phyloP scores from a whole-genome alignment of 2,888 invertebrate genomes.

The Calephelis perditalis region DNA sequence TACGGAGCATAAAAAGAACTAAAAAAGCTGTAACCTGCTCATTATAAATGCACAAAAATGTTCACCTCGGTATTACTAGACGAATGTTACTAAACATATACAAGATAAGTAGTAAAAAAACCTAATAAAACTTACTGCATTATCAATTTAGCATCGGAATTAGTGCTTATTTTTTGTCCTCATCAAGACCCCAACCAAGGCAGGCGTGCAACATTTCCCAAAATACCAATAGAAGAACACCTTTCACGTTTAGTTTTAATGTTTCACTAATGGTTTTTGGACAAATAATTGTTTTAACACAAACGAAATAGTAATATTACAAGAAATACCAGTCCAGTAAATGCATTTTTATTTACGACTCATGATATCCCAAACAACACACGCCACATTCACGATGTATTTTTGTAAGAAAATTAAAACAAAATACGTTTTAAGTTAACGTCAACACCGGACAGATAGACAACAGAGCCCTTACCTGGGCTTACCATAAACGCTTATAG shows the following conservation, averaged over 20 bases:
- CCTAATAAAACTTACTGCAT: constrained; percentile 64
- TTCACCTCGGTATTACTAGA: constrained; percentile 23
- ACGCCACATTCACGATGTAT: constrained; percentile 78
- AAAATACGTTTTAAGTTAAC: too few species aligned
- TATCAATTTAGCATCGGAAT: constrained; percentile 70
- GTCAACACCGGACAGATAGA: too few species aligned
- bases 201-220: constrained; percentile 75
- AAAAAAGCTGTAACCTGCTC: constrained; percentile 50
- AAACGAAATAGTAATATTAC: constrained; percentile 47
- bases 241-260: constrained; percentile 40
- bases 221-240: constrained; percentile 61
- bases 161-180: constrained; percentile 72
- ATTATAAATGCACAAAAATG: constrained; percentile 37
- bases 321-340: constrained; percentile 49
- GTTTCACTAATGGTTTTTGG: constrained; percentile 39
- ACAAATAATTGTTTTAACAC: constrained; percentile 45
- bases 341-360: constrained; percentile 76
- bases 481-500: too few species aligned
- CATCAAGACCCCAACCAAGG: constrained; percentile 69
- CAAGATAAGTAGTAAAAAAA: constrained; percentile 35
- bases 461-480: too few species aligned
- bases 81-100: constrained; percentile 25
- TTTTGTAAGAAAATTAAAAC: constrained; percentile 56
- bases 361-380: constrained; percentile 75
- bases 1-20: constrained; percentile 28